Evolutionary conservation across 1,140 invertebrate species (phyloP).

Genomic region (Atopsyche davidsoni): DNA sequence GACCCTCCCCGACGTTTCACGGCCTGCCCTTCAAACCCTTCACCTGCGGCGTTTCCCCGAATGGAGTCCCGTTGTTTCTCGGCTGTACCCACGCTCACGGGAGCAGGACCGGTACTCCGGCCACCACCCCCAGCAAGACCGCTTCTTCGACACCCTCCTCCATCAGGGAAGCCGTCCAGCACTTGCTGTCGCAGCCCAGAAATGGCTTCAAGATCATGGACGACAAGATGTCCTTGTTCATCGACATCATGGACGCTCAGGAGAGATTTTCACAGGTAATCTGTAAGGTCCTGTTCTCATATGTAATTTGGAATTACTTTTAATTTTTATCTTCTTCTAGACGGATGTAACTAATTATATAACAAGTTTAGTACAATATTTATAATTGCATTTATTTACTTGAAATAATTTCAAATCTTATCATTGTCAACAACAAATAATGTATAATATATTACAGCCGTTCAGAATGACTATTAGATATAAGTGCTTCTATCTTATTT

Average conservation of each 20-base stretch:
- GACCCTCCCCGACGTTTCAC: slow-evolving; percentile 57
- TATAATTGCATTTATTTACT: too few relatives aligned
- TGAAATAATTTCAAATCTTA: too few relatives aligned
- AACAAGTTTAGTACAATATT: too few relatives aligned
- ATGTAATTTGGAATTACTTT: too few relatives aligned
- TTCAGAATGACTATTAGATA: too few relatives aligned
- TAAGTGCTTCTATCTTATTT: too few relatives aligned
- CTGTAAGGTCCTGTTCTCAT: too few relatives aligned
- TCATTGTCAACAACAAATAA: too few relatives aligned
- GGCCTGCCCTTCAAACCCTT: slow-evolving; percentile 51
- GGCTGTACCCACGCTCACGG: slow-evolving; percentile 44
- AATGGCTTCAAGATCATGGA: slow-evolving; percentile 70
- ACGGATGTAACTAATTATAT: too few relatives aligned
- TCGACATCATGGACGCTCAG: slow-evolving; percentile 74
- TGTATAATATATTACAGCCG: too few relatives aligned
- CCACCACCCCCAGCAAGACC: slow-evolving; percentile 41
- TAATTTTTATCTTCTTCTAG: too few relatives aligned
- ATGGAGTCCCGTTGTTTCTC: slow-evolving; percentile 45
- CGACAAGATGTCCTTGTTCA: slow-evolving; percentile 68
- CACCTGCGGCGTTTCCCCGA: slow-evolving; percentile 43
- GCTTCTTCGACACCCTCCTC: slow-evolving; percentile 48
- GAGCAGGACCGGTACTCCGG: slow-evolving; percentile 34
- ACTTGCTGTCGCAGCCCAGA: slow-evolving; percentile 57
- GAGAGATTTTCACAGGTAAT: slow-evolving; percentile 71
- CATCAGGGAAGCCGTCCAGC: slow-evolving; percentile 59